A percentile compares a stretch with the other conserved stretches of the same genome.
Conservation (phyloP, 1,140 invertebrate genomes). For the Palaemon carinicauda region DNA sequence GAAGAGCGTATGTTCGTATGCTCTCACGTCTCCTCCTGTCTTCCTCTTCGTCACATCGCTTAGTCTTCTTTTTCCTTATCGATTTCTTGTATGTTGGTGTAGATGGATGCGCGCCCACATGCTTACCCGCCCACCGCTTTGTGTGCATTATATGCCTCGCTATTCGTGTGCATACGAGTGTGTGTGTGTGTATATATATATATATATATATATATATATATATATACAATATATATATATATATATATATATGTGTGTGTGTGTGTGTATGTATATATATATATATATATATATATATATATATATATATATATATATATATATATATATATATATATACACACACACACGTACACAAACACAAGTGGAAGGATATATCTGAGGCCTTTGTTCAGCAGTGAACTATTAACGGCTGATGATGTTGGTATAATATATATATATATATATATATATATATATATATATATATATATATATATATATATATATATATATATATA, state of each 20-base stretch:
- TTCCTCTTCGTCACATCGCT: background rate
- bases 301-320: too few species aligned
- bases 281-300: too few species aligned
- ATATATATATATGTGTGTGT: conserved; percentile 2
- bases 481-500: too few species aligned
- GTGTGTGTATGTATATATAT: background rate
- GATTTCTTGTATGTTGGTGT: background rate
- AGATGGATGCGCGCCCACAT: background rate
- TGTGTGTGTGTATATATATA: background rate
- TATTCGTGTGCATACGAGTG: background rate
- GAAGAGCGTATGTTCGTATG: background rate
- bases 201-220: background rate
- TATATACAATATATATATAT: background rate
- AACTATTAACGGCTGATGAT: too few species aligned
- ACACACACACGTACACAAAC: too few species aligned
- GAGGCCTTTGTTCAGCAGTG: too few species aligned
- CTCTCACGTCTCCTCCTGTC: background rate
- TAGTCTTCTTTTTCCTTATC: background rate
- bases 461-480: too few species aligned
- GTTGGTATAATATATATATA: too few species aligned
- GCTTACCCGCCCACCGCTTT: background rate
- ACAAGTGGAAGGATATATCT: too few species aligned
- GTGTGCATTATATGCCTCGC: background rate
- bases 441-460: too few species aligned
- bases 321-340: too few species aligned